Base-by-base conservation (phyloP, 2,888 invertebrate genomes). In the Cataglyphis albicans region DNA sequence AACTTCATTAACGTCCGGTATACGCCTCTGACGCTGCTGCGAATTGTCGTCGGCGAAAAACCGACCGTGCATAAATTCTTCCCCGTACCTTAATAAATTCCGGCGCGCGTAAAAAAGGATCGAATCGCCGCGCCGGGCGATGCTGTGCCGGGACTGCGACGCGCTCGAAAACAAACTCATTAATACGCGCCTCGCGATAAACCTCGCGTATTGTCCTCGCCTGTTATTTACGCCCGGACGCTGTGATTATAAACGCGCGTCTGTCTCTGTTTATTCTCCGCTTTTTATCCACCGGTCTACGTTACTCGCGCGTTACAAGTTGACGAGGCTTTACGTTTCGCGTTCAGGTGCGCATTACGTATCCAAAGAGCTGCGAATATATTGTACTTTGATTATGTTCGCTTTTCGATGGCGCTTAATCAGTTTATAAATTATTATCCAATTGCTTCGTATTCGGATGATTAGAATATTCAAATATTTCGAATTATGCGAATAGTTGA, bases 1-100 rank as follows among this genome's bases (percentile, higher is more conserved):
- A 65, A 64, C 82, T 88, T 88, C 74, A 72, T 88, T 76, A 64
- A 44, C 21, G 12, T 25, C 38, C 29, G 61, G n/a, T n/a, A n/a
- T 29, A 67, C 15, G n/a, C 48, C 21, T 48, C 38, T 82, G 74
- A 78, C 21, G 63, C 9, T 15, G 32, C 32, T 10, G 29, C 67
- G 32, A 18, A 44, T 35, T 25, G 18, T 21, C 73, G 32, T 21
- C 63, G 52, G 21, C 18, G 55, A 74, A 52, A 81, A n/a, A 52
- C n/a, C 63, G 29, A 52, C 21, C 57, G 52, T 6, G 59, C 74
- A 81, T 55, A 64, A 81, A 74, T 81, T 64, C 57, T 64, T 48
- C 41, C 38, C 29, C 29, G 63, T 73, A 55, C 25, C 55, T 81
- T 59, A 65, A 64, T 74, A 41, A 48, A 81, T 75, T 75, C 64